Conservation (phyloP, 2,888 invertebrate species). For the Plebejus melissa region DNA sequence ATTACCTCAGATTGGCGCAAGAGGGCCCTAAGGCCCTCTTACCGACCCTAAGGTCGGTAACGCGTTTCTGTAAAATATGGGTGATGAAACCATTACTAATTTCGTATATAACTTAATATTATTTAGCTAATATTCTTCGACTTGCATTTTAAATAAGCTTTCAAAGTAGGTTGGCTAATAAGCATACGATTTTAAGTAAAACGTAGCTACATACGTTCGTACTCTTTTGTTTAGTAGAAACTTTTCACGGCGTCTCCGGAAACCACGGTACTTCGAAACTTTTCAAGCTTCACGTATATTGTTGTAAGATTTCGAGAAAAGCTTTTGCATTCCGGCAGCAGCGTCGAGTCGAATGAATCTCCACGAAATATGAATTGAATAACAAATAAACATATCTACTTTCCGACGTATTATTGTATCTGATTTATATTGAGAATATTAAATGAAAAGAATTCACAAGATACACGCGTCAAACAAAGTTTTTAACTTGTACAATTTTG, state of each 20-base stretch:
- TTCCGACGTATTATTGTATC: not conserved
- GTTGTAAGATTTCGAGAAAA: slow-evolving; percentile 1
- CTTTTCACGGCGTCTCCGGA: not conserved
- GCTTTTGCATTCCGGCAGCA: not conserved
- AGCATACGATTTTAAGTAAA: not conserved
- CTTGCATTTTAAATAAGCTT: too few relatives aligned
- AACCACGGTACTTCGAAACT: not conserved
- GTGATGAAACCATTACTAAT: too few relatives aligned
- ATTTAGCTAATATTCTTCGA: too few relatives aligned
- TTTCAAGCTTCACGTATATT: not conserved
- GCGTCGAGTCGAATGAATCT: not conserved
- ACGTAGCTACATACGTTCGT: not conserved
- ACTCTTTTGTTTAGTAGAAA: not conserved
- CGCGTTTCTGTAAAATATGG: too few relatives aligned
- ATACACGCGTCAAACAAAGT: not conserved
- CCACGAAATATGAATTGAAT: not conserved
- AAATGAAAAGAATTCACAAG: not conserved
- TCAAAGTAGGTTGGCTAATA: too few relatives aligned
- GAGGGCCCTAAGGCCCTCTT: too few relatives aligned
- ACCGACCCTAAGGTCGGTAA: too few relatives aligned
- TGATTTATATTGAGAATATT: not conserved
- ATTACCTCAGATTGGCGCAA: too few relatives aligned
- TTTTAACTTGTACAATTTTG: not conserved
- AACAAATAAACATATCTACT: not conserved
- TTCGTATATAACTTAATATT: too few relatives aligned